These are phyloP conservation scores for Quadriops clusia DNA, from an alignment of 2,888 invertebrate genomes.

Conservation along the genomic window DNA sequence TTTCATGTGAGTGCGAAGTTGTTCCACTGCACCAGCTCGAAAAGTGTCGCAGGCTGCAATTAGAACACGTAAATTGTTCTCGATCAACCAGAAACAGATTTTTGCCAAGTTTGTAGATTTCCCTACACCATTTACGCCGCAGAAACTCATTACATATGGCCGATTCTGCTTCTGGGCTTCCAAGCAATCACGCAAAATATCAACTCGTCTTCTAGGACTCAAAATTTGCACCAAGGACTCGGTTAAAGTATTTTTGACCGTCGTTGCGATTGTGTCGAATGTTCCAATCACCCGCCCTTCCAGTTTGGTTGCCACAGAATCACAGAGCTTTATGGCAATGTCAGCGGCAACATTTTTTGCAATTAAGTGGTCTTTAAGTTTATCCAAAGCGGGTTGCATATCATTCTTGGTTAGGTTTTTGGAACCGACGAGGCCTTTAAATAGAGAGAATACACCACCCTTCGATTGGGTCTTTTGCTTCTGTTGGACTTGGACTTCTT, in stretches of 20 bases:
- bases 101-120: constrained; percentile 98
- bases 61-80: constrained; percentile 89
- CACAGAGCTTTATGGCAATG: constrained; percentile 86
- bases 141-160: constrained; percentile 95
- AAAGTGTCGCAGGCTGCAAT: constrained; percentile 99
- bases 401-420: constrained; percentile 74
- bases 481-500: constrained; percentile 13
- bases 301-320: constrained; percentile 79
- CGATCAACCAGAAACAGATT: constrained; percentile 98
- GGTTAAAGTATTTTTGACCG: constrained; percentile 76
- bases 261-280: constrained; percentile 83
- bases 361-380: constrained; percentile 91
- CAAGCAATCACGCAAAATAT: constrained; percentile 90
- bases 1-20: constrained; percentile 85
- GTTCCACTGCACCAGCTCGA: constrained; percentile 97
- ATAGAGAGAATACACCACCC: constrained; percentile 70
- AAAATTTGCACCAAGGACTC: constrained; percentile 89
- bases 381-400: constrained; percentile 79
- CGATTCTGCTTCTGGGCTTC: constrained; percentile 67
- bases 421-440: constrained; percentile 73
- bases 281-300: constrained; percentile 91
- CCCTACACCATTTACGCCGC: constrained; percentile 98
- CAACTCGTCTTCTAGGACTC: constrained; percentile 88
- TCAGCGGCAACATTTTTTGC: constrained; percentile 96
- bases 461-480: constrained; percentile 25